A percentile compares a stretch with the other conserved stretches of the same genome.
Evolutionary conservation across 2,113 vertebrate genomes (phyloP).

Genomic region (Nerophis lumbriciformis): DNA sequence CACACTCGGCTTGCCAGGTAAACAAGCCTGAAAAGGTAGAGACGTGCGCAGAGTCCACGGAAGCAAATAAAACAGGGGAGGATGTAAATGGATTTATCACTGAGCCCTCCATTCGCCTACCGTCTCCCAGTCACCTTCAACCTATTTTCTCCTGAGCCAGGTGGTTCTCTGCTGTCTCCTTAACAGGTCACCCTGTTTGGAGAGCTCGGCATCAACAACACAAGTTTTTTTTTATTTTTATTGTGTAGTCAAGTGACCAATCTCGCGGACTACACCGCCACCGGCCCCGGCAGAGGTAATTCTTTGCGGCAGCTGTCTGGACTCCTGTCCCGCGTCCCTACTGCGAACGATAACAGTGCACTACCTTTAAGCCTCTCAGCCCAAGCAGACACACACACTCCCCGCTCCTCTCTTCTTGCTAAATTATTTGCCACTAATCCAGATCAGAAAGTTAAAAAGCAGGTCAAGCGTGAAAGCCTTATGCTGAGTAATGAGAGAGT

Average conservation of each 20-base stretch:
- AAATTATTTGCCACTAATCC: conserved; percentile 62
- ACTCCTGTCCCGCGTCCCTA: conserved; percentile 44
- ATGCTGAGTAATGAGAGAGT: conserved; percentile 60
- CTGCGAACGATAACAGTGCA: conserved; percentile 55
- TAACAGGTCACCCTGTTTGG: conserved; percentile 61
- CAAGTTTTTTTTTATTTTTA: background rate
- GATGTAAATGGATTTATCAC: conserved; percentile 79
- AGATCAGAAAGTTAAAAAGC: conserved; percentile 67
- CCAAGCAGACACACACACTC: conserved; percentile 34
- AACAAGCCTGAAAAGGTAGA: conserved; percentile 79
- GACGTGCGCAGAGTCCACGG: conserved; percentile 57
- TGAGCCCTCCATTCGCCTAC: conserved; percentile 29
- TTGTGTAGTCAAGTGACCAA: background rate
- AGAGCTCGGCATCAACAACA: conserved; percentile 17
- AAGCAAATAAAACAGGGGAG: conserved; percentile 72
- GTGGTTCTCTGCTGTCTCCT: conserved; percentile 57
- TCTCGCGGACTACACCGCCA: conserved; percentile 3
- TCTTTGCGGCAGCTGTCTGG: conserved; percentile 51
- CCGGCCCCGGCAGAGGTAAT: conserved; percentile 33
- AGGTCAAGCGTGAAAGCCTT: conserved; percentile 66
- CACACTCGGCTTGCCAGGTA: conserved; percentile 89
- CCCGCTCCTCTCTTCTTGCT: conserved; percentile 43
- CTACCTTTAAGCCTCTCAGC: conserved; percentile 53
- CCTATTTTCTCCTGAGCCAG: conserved; percentile 49
- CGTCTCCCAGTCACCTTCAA: conserved; percentile 10